These are phyloP conservation scores for Nothoprocta pentlandii DNA, from an alignment of 2,113 vertebrate genomes.

Conservation along the genomic window DNA sequence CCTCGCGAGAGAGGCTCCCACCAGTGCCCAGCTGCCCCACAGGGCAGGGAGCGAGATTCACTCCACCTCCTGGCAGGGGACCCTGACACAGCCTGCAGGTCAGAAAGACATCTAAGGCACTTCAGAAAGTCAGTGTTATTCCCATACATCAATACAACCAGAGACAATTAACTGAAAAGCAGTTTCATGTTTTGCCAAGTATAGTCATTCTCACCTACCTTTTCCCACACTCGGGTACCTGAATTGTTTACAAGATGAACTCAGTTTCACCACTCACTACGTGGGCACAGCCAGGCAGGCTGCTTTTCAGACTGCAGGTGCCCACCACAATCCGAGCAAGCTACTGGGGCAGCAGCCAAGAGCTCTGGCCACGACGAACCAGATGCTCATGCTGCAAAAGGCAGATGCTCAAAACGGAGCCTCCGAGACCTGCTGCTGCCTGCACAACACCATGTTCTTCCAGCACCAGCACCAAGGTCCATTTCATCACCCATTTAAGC, in stretches of 20 bases:
- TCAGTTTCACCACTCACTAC: neutral
- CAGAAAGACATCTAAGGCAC: slow-evolving; percentile 38
- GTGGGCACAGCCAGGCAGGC: neutral
- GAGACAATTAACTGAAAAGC: neutral
- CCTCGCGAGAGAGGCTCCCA: neutral
- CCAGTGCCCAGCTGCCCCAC: neutral
- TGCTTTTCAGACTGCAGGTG: accelerated
- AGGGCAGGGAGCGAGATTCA: neutral
- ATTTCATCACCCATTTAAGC: neutral
- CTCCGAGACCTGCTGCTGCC: neutral
- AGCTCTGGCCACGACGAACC: neutral
- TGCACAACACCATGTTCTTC: neutral
- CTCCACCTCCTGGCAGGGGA: neutral
- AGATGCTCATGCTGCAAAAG: neutral
- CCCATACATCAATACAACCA: neutral
- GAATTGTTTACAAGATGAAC: neutral
- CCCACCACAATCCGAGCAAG: neutral
- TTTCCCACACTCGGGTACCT: neutral
- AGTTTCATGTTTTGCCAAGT: neutral
- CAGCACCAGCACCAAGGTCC: neutral
- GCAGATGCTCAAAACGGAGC: neutral
- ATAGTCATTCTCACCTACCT: accelerated
- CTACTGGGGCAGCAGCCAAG: neutral
- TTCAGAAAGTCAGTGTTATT: neutral
- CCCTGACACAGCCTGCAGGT: neutral